Evolutionary conservation across 2,888 invertebrate species (phyloP).

Genomic region (Cenopis cana): DNA sequence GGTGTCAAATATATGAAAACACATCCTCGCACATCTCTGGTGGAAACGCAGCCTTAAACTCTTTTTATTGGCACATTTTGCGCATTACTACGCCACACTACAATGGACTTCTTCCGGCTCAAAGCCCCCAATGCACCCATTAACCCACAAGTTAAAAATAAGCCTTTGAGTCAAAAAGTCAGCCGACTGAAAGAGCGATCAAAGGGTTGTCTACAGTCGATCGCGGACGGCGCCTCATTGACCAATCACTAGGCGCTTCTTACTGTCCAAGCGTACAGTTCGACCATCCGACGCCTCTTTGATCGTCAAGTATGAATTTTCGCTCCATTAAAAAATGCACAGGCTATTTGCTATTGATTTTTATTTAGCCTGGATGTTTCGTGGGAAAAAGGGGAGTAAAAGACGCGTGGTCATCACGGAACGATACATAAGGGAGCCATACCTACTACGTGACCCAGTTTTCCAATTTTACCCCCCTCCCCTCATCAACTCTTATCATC

Average conservation of each 20-base stretch:
- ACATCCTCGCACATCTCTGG: too few species aligned
- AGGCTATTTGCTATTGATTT: constrained; percentile 1
- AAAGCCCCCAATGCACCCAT: constrained; percentile 8
- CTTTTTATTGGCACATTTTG: too few species aligned
- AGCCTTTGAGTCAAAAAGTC: constrained; percentile 19
- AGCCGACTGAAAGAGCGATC: constrained; percentile 14
- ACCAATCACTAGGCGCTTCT: background rate
- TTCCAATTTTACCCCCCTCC: too few species aligned
- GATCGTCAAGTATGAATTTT: constrained; percentile 13
- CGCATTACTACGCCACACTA: background rate
- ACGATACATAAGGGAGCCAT: too few species aligned
- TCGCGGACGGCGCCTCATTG: background rate
- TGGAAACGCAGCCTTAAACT: too few species aligned
- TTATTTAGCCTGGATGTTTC: background rate
- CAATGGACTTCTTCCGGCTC: constrained; percentile 1
- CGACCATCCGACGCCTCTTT: constrained; percentile 1
- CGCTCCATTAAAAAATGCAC: constrained; percentile 21
- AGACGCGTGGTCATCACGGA: too few species aligned
- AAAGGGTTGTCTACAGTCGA: constrained; percentile 4
- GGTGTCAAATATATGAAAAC: too few species aligned
- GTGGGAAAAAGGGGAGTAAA: background rate
- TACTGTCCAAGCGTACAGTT: background rate
- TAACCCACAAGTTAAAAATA: constrained; percentile 26
- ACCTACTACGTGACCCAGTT: too few species aligned
- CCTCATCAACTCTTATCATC: too few species aligned